A percentile compares a stretch with the other conserved stretches of the same genome.
These are phyloP conservation scores for Heliopora coerulea DNA, from an alignment of 92 coral and sea anemone species.

Conservation along the genomic window DNA sequence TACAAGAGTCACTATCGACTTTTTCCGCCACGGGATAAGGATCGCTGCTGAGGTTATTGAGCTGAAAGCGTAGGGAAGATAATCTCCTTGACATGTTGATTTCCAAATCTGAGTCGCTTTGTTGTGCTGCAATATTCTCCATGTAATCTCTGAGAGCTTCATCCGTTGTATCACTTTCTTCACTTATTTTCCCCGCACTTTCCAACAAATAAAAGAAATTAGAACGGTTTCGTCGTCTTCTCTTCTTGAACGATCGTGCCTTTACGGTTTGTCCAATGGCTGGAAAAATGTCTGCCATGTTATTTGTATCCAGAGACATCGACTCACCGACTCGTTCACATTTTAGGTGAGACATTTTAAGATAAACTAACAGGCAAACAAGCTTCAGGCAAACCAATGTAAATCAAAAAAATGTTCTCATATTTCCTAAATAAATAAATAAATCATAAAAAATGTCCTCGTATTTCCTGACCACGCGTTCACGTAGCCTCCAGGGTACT, in stretches of 20 bases:
- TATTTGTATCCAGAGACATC: constrained; percentile 33
- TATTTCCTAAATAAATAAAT: too few relatives aligned
- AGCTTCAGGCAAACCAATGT: not conserved
- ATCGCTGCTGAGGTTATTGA: constrained; percentile 53
- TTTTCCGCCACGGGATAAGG: constrained; percentile 79
- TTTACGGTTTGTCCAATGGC: not conserved
- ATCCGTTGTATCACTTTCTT: constrained; percentile 93
- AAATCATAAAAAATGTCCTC: too few relatives aligned
- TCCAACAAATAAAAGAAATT: constrained; percentile 75
- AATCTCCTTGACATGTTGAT: constrained; percentile 63
- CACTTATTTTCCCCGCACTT: constrained; percentile 76
- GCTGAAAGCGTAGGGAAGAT: constrained; percentile 54
- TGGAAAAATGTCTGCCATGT: constrained; percentile 2
- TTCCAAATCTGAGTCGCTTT: constrained; percentile 87
- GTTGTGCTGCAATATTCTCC: constrained; percentile 85
- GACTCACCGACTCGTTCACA: constrained; percentile 6
- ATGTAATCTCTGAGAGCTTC: constrained; percentile 94
- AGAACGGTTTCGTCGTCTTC: constrained; percentile 85
- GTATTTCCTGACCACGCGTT: too few relatives aligned
- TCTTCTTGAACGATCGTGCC: constrained; percentile 55
- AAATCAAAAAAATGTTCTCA: too few relatives aligned
- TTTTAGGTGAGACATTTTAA: not conserved
- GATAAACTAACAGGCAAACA: not conserved
- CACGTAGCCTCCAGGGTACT: too few relatives aligned
- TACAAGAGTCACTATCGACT: constrained; percentile 78